phyloP scores from a whole-genome alignment of 2,797 vertebrate genomes.

The Macrochelys suwanniensis region DNA sequence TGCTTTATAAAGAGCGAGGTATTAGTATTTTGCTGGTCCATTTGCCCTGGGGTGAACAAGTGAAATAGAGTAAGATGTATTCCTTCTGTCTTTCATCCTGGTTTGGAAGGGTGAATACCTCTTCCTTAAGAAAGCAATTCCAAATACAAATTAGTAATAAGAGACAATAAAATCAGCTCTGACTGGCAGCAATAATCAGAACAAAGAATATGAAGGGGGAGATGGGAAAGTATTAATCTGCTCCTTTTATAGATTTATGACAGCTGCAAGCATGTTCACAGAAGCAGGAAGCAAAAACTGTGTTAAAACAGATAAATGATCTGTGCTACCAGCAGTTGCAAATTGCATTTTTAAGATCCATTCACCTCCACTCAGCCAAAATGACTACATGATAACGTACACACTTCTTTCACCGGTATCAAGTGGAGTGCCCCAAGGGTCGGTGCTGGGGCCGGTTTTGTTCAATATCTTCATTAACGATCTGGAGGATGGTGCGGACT shows the following conservation, averaged over 20 bases:
- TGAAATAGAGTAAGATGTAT: neutral
- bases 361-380: neutral
- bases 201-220: neutral
- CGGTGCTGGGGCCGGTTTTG: no score
- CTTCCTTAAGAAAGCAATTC: neutral
- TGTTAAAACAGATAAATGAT: neutral
- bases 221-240: fast-evolving
- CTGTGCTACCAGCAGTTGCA: neutral
- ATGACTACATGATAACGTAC: neutral
- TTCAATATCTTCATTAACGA: no score
- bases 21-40: neutral
- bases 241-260: neutral
- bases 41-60: neutral
- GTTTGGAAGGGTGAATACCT: no score
- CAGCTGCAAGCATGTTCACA: neutral
- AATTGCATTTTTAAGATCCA: constrained; percentile 24
- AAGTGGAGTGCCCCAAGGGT: no score
- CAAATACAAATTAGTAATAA: neutral
- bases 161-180: neutral
- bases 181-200: neutral
- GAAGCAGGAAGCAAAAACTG: neutral
- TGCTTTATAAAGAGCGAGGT: neutral
- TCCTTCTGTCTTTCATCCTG: neutral
- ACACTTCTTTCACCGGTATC: neutral
- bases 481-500: no score